phyloP scores from a whole-genome alignment of 2,113 vertebrate species.

The Mionectes macconnelli region DNA sequence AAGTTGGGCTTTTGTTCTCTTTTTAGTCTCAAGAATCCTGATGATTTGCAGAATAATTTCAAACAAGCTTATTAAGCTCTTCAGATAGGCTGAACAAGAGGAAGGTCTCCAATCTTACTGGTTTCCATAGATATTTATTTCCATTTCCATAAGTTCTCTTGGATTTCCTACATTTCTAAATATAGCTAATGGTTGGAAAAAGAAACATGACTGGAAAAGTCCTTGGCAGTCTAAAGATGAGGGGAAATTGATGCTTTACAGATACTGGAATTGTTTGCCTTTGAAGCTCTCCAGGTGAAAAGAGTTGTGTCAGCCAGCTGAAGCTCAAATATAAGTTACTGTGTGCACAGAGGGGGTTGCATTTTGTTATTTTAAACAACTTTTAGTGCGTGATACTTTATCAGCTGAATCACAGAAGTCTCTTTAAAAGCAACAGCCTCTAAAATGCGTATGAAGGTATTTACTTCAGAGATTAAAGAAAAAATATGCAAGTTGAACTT shows the following conservation, averaged over 20 bases:
- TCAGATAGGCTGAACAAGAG: not conserved
- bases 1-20: fast-evolving
- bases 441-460: not conserved
- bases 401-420: not conserved
- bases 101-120: not conserved
- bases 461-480: not conserved
- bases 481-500: not conserved
- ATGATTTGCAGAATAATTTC: not conserved
- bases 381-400: fast-evolving
- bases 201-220: not conserved
- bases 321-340: not conserved
- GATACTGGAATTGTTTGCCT: not conserved
- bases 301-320: not conserved
- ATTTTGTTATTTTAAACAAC: not conserved
- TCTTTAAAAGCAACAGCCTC: not conserved
- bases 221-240: not conserved
- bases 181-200: not conserved
- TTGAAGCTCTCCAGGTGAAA: not conserved
- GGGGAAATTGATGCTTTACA: not conserved
- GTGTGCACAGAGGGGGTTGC: not conserved
- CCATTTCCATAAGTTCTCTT: not conserved
- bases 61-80: not conserved
- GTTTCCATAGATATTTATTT: not conserved
- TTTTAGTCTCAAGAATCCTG: not conserved
- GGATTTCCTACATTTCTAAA: not conserved